phyloP scores from a whole-genome alignment of 1,140 invertebrate genomes.

The Drosophila willistoni region DNA sequence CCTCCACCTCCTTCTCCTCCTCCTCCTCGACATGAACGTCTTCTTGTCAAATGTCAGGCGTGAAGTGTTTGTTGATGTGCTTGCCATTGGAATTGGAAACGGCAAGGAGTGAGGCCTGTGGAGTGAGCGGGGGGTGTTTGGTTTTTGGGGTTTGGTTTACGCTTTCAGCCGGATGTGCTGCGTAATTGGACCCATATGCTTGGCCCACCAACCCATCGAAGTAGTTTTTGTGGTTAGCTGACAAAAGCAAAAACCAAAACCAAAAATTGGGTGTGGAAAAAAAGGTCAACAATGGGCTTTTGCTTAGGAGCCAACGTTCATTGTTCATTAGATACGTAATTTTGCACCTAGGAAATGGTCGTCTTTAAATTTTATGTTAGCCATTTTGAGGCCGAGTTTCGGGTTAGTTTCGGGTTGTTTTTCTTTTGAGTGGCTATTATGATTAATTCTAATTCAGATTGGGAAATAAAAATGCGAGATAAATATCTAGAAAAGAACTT shows the following conservation, averaged over 20 bases:
- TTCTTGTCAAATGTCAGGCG: constrained; percentile 80
- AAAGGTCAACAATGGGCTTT: neutral
- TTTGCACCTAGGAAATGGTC: neutral
- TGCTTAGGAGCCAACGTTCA: neutral
- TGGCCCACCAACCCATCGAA: neutral
- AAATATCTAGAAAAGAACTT: no score
- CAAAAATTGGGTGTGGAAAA: neutral
- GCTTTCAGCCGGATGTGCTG: constrained; percentile 68
- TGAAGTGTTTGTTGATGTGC: constrained; percentile 81
- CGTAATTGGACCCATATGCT: constrained; percentile 81
- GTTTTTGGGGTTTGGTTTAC: constrained; percentile 12
- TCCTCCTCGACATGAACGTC: constrained; percentile 22
- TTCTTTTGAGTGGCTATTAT: neutral
- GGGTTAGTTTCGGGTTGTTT: no score
- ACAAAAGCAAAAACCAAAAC: neutral
- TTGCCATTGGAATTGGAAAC: constrained; percentile 38
- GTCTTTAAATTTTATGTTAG: no score
- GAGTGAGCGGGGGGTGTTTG: constrained; percentile 3
- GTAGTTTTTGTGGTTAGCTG: constrained; percentile 14
- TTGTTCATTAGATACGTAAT: neutral
- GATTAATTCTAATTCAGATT: no score
- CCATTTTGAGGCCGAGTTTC: neutral
- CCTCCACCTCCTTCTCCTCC: no score
- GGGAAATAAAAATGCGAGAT: no score
- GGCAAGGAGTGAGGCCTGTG: neutral